These are phyloP conservation scores for Hydra vulgaris DNA, from an alignment of 30 jellyfish, hydroid and myxozoan species.

Conservation along the genomic window DNA sequence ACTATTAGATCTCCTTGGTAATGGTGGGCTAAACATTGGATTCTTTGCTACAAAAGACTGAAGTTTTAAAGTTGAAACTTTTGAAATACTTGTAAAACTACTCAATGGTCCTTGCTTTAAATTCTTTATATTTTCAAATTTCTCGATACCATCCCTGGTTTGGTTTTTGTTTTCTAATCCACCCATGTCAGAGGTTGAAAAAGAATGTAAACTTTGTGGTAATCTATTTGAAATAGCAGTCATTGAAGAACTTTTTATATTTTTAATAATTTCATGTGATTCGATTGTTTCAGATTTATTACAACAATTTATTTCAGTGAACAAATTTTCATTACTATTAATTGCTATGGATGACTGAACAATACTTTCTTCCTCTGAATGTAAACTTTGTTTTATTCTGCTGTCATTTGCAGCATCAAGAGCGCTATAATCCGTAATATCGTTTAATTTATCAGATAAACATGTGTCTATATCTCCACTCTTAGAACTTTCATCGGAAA, in stretches of 20 bases:
- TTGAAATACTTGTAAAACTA: constrained; percentile 28
- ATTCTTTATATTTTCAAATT: background rate
- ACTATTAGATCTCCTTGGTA: constrained; percentile 10
- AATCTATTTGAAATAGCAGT: constrained; percentile 14
- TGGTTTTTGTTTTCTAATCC: constrained; percentile 25
- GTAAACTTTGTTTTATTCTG: background rate
- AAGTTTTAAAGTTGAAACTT: constrained; percentile 8
- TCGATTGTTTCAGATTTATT: background rate
- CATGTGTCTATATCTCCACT: background rate
- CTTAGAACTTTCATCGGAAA: background rate
- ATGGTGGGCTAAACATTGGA: background rate
- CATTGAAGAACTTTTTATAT: constrained; percentile 34
- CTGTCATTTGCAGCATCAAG: background rate
- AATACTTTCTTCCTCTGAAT: background rate
- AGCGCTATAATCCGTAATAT: background rate
- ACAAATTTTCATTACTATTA: background rate
- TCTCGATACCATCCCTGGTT: background rate
- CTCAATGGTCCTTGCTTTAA: constrained; percentile 9
- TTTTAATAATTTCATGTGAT: background rate
- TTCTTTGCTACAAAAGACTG: background rate
- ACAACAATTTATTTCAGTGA: background rate
- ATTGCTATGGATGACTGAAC: background rate
- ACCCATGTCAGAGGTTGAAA: constrained; percentile 22
- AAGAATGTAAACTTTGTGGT: constrained; percentile 7
- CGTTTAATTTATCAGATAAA: background rate